A percentile compares a stretch with the other conserved stretches of the same genome.
Evolutionary conservation across 1,140 invertebrate genomes (phyloP).

Genomic region (Chironomus tepperi): DNA sequence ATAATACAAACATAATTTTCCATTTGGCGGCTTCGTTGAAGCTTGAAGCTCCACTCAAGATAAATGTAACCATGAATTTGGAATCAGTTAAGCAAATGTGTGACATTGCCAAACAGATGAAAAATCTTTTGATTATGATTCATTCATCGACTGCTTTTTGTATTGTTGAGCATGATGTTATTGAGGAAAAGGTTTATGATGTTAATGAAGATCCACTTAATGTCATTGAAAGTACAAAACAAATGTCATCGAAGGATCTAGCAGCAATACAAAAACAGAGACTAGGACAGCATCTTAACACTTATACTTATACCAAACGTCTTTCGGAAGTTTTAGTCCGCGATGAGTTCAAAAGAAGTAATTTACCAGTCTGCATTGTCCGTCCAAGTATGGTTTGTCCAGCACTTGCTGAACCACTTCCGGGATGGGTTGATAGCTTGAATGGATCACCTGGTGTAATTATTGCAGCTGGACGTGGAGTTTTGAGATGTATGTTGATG

Average conservation of each 20-base stretch:
- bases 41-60: constrained; percentile 60
- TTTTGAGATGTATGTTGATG: constrained; percentile 76
- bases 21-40: constrained; percentile 83
- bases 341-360: constrained; percentile 45
- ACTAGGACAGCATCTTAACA: constrained; percentile 58
- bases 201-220: constrained; percentile 57
- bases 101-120: constrained; percentile 46
- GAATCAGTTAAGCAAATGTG: constrained; percentile 56
- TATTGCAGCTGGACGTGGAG: constrained; percentile 70
- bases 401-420: constrained; percentile 52
- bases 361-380: constrained; percentile 53
- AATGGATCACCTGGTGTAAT: constrained; percentile 55
- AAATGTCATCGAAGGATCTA: constrained; percentile 58
- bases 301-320: constrained; percentile 65
- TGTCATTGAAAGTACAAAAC: constrained; percentile 55
- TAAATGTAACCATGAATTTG: constrained; percentile 65
- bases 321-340: constrained; percentile 57
- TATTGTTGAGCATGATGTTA: constrained; percentile 57
- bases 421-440: constrained; percentile 88
- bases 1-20: constrained; percentile 75
- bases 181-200: constrained; percentile 58
- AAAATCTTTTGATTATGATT: not conserved
- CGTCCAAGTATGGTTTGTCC: constrained; percentile 65
- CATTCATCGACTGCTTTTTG: constrained; percentile 48
- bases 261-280: constrained; percentile 38